Conservation (phyloP, 1,140 invertebrate species). For the Heliconius eleuchia region DNA sequence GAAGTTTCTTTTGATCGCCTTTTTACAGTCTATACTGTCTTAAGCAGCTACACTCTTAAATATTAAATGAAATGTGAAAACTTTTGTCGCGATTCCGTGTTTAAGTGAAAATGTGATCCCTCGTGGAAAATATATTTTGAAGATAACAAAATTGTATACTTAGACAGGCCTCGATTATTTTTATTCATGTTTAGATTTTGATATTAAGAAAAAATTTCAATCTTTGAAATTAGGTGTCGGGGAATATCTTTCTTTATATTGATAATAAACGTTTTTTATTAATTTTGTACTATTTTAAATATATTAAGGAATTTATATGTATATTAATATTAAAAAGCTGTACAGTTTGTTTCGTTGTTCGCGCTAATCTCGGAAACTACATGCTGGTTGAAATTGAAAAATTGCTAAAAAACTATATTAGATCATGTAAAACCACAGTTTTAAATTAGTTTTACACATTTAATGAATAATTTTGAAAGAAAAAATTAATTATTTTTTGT, state of each 20-base stretch:
- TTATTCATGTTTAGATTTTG: background rate
- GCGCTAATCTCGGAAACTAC: background rate
- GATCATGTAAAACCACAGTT: no score
- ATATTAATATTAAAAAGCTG: no score
- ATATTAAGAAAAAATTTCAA: background rate
- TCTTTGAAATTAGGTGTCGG: background rate
- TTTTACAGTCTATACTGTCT: slow-evolving; percentile 32
- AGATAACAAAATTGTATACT: slow-evolving; percentile 40
- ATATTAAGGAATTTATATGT: no score
- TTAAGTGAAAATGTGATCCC: slow-evolving; percentile 52
- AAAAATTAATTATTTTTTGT: no score
- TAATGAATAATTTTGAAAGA: no score
- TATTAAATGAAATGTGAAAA: slow-evolving; percentile 60
- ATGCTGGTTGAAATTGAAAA: background rate
- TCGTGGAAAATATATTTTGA: slow-evolving; percentile 50
- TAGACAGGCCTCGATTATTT: background rate
- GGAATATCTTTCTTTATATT: background rate
- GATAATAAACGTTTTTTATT: background rate
- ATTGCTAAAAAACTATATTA: background rate
- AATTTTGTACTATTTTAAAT: background rate
- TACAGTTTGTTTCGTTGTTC: no score
- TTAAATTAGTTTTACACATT: no score
- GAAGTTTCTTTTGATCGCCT: slow-evolving; percentile 23
- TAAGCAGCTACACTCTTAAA: slow-evolving; percentile 39
- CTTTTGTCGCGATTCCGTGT: slow-evolving; percentile 47